Conservation (phyloP, 1,140 invertebrate species). For the Mylabris phalerata region DNA sequence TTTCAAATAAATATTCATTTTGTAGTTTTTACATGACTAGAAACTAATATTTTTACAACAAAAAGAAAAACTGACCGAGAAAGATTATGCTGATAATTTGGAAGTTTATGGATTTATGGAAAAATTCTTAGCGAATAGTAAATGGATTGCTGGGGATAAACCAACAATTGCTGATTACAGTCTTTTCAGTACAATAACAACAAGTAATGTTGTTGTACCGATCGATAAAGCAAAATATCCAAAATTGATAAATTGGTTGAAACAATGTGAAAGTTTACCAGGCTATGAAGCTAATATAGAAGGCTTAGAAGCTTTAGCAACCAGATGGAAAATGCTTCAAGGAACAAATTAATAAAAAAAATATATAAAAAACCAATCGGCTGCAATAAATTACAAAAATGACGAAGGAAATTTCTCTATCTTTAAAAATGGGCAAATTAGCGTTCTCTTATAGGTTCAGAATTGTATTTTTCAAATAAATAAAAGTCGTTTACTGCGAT, state of each 20-base stretch:
- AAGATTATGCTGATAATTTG: constrained; percentile 4
- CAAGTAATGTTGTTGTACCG: constrained; percentile 9
- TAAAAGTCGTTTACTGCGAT: too few relatives aligned
- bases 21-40: background rate
- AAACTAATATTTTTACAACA: background rate
- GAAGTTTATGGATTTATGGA: constrained; percentile 24
- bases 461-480: too few relatives aligned
- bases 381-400: too few relatives aligned
- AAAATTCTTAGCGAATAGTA: constrained; percentile 15
- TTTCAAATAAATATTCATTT: background rate
- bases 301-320: background rate
- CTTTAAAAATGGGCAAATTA: too few relatives aligned
- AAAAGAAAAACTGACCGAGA: constrained; percentile 2
- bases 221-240: constrained; percentile 19
- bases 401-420: too few relatives aligned
- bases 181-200: constrained; percentile 17
- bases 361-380: too few relatives aligned
- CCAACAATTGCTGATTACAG: constrained; percentile 30
- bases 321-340: too few relatives aligned
- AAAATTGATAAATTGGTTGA: constrained; percentile 21
- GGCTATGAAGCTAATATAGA: constrained; percentile 10
- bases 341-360: too few relatives aligned
- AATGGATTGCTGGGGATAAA: constrained; percentile 24
- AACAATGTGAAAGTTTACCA: constrained; percentile 7
- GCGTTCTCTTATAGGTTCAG: too few relatives aligned